Evolutionary conservation across 2,888 invertebrate species (phyloP).

Genomic region (Formica aserva): DNA sequence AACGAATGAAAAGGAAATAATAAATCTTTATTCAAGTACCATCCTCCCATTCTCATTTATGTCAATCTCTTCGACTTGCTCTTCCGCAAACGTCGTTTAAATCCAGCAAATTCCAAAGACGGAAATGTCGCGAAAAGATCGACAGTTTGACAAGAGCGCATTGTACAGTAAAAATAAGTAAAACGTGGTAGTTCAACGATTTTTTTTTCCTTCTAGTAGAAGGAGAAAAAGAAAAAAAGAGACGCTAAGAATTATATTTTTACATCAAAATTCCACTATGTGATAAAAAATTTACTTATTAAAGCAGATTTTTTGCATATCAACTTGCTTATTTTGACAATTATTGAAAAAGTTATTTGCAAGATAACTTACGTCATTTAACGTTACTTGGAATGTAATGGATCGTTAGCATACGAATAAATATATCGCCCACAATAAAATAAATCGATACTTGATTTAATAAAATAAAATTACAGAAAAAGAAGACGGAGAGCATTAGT

Average conservation of each 20-base stretch:
- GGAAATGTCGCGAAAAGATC: slow-evolving; percentile 21
- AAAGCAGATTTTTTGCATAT: neutral
- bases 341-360: neutral
- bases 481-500: neutral
- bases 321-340: neutral
- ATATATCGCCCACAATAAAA: neutral
- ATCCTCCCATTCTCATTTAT: slow-evolving; percentile 38
- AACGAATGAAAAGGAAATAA: slow-evolving; percentile 14
- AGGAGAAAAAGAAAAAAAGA: neutral
- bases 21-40: slow-evolving; percentile 28
- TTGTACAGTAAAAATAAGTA: neutral
- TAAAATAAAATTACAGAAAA: neutral
- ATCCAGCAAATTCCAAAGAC: slow-evolving; percentile 31
- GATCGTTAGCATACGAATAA: neutral
- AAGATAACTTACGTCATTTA: neutral
- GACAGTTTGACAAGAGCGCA: slow-evolving; percentile 15
- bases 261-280: no score
- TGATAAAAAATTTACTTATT: neutral
- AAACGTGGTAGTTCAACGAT: neutral
- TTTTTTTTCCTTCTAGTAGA: neutral
- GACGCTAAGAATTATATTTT: neutral
- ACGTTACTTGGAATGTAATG: neutral
- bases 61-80: slow-evolving; percentile 31
- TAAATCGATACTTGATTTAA: neutral
- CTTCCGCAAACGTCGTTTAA: slow-evolving; percentile 37